Conservation (phyloP, 2,113 vertebrate genomes). For the Andinoacara biseriatus region DNA sequence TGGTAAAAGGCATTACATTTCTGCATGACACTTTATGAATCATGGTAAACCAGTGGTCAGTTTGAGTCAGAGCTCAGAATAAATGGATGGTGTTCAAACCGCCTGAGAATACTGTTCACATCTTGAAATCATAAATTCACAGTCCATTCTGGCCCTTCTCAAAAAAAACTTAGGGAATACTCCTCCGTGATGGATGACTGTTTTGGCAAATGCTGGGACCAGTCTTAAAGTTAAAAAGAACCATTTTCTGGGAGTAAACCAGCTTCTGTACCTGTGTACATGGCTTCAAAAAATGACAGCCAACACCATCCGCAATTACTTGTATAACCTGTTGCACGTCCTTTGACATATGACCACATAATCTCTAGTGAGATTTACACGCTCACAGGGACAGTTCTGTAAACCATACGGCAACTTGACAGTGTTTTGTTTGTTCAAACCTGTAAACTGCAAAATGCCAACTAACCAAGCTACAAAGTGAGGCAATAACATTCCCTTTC, state of each 20-base stretch:
- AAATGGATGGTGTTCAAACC: constrained; percentile 55
- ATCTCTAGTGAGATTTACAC: constrained; percentile 4
- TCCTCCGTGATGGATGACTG: constrained; percentile 58
- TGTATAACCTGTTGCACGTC: neutral
- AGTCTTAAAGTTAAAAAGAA: constrained; percentile 9
- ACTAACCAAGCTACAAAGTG: neutral
- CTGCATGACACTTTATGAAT: constrained; percentile 48
- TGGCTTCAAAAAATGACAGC: neutral
- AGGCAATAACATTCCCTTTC: neutral
- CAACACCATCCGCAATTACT: neutral
- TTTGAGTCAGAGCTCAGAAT: constrained; percentile 47
- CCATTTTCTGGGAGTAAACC: constrained; percentile 16
- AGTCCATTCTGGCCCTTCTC: constrained; percentile 39
- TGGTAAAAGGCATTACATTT: constrained; percentile 50
- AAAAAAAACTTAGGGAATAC: constrained; percentile 5
- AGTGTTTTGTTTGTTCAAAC: neutral
- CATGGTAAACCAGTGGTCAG: constrained; percentile 55
- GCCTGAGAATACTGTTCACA: constrained; percentile 52
- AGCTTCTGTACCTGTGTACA: neutral
- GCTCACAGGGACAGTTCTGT: neutral
- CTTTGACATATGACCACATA: neutral
- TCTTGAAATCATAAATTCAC: constrained; percentile 72
- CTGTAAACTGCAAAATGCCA: neutral
- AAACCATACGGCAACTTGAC: neutral
- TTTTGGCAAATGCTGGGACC: constrained; percentile 32